phyloP scores from a whole-genome alignment of 2,797 vertebrate species.

The Scomberomorus guttatus region DNA sequence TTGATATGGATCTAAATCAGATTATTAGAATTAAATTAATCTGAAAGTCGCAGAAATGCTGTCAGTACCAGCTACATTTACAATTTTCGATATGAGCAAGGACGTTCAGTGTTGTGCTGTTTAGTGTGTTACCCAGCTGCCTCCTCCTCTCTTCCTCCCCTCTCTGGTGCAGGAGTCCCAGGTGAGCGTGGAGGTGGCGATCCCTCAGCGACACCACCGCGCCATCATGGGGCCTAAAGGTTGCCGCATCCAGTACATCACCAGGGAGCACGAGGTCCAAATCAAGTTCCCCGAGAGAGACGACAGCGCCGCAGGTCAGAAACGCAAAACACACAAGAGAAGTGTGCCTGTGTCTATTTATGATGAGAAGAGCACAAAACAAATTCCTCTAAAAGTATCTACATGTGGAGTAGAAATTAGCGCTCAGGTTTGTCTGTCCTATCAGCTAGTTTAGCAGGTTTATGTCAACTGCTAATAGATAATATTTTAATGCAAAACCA shows the following conservation, averaged over 20 bases:
- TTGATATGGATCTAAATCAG: neutral
- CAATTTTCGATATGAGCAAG: neutral
- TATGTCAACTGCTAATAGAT: neutral
- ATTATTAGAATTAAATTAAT: neutral
- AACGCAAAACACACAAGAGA: neutral
- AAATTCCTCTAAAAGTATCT: neutral
- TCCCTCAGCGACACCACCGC: slow-evolving; percentile 87
- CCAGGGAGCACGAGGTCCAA: slow-evolving; percentile 87
- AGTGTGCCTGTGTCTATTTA: neutral
- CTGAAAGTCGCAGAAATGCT: neutral
- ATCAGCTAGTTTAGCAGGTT: too few relatives aligned
- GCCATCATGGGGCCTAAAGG: slow-evolving; percentile 88
- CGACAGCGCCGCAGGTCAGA: slow-evolving; percentile 78
- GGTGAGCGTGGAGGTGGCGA: slow-evolving; percentile 85
- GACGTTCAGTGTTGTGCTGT: neutral
- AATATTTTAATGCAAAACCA: neutral
- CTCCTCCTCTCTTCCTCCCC: neutral
- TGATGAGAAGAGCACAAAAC: neutral
- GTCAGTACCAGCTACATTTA: neutral
- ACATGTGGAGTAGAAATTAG: too few relatives aligned
- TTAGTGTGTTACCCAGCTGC: slow-evolving; percentile 7
- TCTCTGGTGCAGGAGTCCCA: slow-evolving; percentile 83
- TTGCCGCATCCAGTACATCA: slow-evolving; percentile 87
- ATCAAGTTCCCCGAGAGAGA: slow-evolving; percentile 90
- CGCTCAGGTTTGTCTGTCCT: too few relatives aligned